Base-by-base conservation (phyloP, 2,888 invertebrate genomes). In the Pogonocherus hispidulus region DNA sequence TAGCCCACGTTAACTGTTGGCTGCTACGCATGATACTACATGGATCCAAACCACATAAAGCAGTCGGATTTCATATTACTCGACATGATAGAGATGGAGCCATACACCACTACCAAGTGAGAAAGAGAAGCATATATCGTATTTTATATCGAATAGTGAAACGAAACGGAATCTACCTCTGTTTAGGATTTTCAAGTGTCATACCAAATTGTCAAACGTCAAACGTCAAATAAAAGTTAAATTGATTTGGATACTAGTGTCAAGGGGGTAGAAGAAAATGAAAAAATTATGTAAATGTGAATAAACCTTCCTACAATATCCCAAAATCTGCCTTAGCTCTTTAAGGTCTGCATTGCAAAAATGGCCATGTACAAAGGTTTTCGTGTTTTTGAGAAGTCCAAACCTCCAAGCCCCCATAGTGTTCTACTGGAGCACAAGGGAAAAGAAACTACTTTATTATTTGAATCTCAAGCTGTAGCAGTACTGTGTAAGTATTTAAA, bases 331-430 rank as follows among this genome's bases (percentile, higher is more conserved):
- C 49, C 11, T 19, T 27, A 49, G 47, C 27, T 37, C 22, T 57
- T 46, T 19, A 11, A 23, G 37, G 52, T 49, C 47, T 62, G 27
- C 23, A 27, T 5, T 51, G 51, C 37, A 49, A 63, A 62, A 60
- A 97, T 97, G 97, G 96, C 97, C 82, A 94, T 98, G 93, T 95
- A 95, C 81, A 97, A 97, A 87, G 93, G 94, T 74, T 97, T 95
- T 87, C 92, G 96, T 79, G 93, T 97, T 77, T 90, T 94, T 80
- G 96, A 97, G 86, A 96, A 97, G 86, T 91, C 93, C 70, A 91
- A 93, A 77, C 92, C 94, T 37, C 93, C 94, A 60, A 93, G 91
- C 83, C 95, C 96, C 9, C 96, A 96, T 84, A 96, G 96, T 84
- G 90, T 98, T 70, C 89, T 98, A 75, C 87, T 98, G 79, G 97